Percentiles rank a stretch among this genome's conserved stretches.
Evolutionary conservation across 2,113 vertebrate species (phyloP).

Genomic region (Colius striatus): DNA sequence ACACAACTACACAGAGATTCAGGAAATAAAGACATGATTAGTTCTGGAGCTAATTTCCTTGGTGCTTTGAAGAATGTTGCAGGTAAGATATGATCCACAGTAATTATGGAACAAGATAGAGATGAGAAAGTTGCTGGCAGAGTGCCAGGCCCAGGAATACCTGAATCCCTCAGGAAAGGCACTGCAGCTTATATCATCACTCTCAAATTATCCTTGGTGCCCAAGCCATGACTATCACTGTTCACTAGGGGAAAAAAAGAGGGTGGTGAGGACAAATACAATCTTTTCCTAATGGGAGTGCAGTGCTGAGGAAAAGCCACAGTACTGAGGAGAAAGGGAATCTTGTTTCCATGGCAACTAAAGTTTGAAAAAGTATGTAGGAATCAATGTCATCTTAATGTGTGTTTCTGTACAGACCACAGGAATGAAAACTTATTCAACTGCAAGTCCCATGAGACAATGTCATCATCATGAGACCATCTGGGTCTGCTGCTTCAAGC

Average conservation of each 20-base stretch:
- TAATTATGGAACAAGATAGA: constrained; percentile 24
- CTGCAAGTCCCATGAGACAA: neutral
- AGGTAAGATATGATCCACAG: constrained; percentile 34
- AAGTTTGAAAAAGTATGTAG: constrained; percentile 39
- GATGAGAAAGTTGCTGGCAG: constrained; percentile 5
- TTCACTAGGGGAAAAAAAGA: neutral
- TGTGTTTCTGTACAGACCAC: neutral
- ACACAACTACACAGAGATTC: neutral
- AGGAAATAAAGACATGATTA: constrained; percentile 48
- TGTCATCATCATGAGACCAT: accelerated
- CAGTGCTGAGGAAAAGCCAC: neutral
- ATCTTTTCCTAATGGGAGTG: neutral
- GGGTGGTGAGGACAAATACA: neutral
- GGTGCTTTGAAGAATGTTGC: constrained; percentile 39
- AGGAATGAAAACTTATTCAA: neutral
- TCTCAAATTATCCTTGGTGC: neutral
- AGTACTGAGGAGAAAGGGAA: constrained; percentile 11
- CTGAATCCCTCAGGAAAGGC: neutral
- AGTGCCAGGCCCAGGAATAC: neutral
- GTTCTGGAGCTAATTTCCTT: constrained; percentile 48
- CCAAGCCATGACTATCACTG: neutral
- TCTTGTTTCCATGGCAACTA: constrained; percentile 53
- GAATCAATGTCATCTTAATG: constrained; percentile 8
- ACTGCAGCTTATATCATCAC: neutral
- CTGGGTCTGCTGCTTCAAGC: neutral